These are phyloP conservation scores for Nectonema munidae DNA, from an alignment of 2,888 invertebrate species.

Conservation along the genomic window DNA sequence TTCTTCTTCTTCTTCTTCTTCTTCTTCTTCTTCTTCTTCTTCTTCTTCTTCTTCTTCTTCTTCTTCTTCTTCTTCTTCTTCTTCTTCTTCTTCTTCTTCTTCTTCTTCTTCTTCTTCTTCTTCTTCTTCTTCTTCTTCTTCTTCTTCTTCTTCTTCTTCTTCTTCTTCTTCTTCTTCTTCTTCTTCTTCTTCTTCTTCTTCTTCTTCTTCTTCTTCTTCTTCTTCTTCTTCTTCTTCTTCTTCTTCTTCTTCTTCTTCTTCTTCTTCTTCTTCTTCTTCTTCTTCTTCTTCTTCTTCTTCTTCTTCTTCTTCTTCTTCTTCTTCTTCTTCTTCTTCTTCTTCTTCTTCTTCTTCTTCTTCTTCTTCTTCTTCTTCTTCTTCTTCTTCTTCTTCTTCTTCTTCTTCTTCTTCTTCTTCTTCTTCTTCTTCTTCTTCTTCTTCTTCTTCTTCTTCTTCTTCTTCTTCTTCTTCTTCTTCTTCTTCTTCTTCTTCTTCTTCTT, in stretches of 20 bases:
- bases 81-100: slow-evolving; percentile 12
- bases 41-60: slow-evolving; percentile 13
- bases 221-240: slow-evolving; percentile 12
- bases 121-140: slow-evolving; percentile 13
- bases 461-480: slow-evolving; percentile 13
- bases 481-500: slow-evolving; percentile 10
- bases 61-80: slow-evolving; percentile 10
- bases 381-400: slow-evolving; percentile 12
- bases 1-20: slow-evolving; percentile 13
- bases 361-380: slow-evolving; percentile 11
- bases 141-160: slow-evolving; percentile 10
- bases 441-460: slow-evolving; percentile 10
- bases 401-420: slow-evolving; percentile 11
- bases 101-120: slow-evolving; percentile 11
- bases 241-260: slow-evolving; percentile 11
- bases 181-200: slow-evolving; percentile 12
- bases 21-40: slow-evolving; percentile 10
- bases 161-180: slow-evolving; percentile 12
- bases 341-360: slow-evolving; percentile 12
- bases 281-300: slow-evolving; percentile 11
- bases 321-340: slow-evolving; percentile 11
- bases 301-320: slow-evolving; percentile 12
- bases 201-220: slow-evolving; percentile 11
- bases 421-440: slow-evolving; percentile 13
- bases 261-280: slow-evolving; percentile 11